Percentiles rank a stretch among this genome's conserved stretches.
phyloP scores from a whole-genome alignment of 2,888 invertebrate species.

The Physocephala rufipes region DNA sequence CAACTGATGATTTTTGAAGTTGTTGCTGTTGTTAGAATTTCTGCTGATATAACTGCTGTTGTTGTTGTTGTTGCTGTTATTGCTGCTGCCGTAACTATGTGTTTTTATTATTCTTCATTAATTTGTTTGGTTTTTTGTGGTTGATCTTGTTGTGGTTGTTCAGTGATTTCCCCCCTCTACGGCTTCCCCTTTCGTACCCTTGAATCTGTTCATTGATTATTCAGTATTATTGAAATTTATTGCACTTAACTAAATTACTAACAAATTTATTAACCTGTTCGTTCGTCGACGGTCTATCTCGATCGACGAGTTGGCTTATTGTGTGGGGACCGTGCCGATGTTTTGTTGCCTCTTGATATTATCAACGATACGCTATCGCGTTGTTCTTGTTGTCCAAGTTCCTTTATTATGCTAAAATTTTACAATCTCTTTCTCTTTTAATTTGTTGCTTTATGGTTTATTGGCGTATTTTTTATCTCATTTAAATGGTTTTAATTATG shows the following conservation, averaged over 20 bases:
- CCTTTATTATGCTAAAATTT: too few species aligned
- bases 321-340: not conserved
- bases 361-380: not conserved
- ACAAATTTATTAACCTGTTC: slow-evolving; percentile 55
- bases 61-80: not conserved
- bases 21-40: too few species aligned
- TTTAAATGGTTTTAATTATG: too few species aligned
- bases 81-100: not conserved
- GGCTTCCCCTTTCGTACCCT: not conserved
- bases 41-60: too few species aligned
- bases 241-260: slow-evolving; percentile 57
- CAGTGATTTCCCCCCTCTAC: not conserved
- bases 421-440: too few species aligned
- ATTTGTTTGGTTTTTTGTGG: not conserved
- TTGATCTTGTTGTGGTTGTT: slow-evolving; percentile 17
- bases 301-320: too few species aligned
- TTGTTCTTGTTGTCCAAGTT: too few species aligned
- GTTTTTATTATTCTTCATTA: slow-evolving; percentile 22
- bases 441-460: too few species aligned
- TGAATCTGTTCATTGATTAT: slow-evolving; percentile 45
- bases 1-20: too few species aligned
- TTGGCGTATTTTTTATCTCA: too few species aligned
- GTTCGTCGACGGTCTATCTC: not conserved
- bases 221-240: slow-evolving; percentile 57
- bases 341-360: not conserved